A percentile compares a stretch with the other conserved stretches of the same genome.
These are phyloP conservation scores for Ochropacha duplaris DNA, from an alignment of 2,888 invertebrate genomes.

Conservation along the genomic window DNA sequence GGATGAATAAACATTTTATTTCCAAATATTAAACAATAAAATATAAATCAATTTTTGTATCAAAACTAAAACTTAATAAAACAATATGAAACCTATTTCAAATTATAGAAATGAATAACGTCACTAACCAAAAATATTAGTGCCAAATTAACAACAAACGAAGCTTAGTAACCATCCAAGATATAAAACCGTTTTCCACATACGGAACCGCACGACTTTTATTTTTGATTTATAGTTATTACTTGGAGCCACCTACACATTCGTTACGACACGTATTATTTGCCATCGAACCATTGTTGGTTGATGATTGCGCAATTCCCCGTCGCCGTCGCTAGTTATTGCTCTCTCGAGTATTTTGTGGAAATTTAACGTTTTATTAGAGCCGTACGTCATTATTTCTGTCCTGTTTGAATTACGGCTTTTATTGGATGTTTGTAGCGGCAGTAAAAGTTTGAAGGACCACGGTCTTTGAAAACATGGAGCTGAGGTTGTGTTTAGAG, in stretches of 20 bases:
- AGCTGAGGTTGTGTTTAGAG: too few relatives aligned
- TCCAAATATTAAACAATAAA: too few relatives aligned
- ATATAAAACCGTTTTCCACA: not conserved
- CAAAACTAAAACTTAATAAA: too few relatives aligned
- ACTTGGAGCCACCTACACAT: conserved; percentile 5
- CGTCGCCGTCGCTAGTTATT: conserved; percentile 19
- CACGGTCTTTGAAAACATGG: not conserved
- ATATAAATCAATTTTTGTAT: too few relatives aligned
- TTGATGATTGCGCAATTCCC: conserved; percentile 29
- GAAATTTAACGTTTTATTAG: conserved; percentile 25
- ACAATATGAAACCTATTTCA: too few relatives aligned
- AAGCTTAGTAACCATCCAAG: not conserved
- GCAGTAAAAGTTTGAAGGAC: not conserved
- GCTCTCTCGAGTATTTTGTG: conserved; percentile 31
- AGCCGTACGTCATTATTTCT: conserved; percentile 1
- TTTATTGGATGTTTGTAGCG: not conserved
- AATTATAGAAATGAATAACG: too few relatives aligned
- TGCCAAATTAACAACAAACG: not conserved
- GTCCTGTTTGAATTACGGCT: not conserved
- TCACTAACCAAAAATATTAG: not conserved
- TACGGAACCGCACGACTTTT: conserved; percentile 8
- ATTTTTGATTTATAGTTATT: conserved; percentile 25
- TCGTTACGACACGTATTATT: conserved; percentile 7
- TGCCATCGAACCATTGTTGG: conserved; percentile 10
- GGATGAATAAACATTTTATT: too few relatives aligned